phyloP scores from a whole-genome alignment of 2,888 invertebrate genomes.

The Dicroscelio sp. region DNA sequence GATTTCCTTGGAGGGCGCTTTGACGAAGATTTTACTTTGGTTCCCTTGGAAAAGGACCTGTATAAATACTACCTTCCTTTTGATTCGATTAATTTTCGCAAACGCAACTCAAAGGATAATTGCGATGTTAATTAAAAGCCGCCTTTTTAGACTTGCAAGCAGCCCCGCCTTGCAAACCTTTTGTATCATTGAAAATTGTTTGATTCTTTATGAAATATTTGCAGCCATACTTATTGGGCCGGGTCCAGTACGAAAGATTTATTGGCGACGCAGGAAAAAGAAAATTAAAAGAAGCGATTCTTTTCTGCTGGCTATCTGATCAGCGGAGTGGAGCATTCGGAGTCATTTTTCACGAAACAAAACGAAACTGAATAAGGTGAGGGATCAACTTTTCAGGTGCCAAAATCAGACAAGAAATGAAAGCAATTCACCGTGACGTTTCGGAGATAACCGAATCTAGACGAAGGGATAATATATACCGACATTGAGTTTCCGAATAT shows the following conservation, averaged over 20 bases:
- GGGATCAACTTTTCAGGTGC: slow-evolving; percentile 81
- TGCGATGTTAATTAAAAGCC: slow-evolving; percentile 45
- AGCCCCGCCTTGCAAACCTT: too few relatives aligned
- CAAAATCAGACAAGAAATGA: slow-evolving; percentile 88
- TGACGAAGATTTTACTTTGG: slow-evolving; percentile 65
- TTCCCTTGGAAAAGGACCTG: slow-evolving; percentile 51
- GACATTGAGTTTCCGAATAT: slow-evolving; percentile 72
- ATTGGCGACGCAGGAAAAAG: neutral
- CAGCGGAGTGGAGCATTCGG: slow-evolving; percentile 19
- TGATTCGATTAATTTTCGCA: slow-evolving; percentile 52
- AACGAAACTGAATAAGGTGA: neutral
- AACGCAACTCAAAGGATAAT: slow-evolving; percentile 42
- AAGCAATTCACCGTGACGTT: slow-evolving; percentile 85
- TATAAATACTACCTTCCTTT: slow-evolving; percentile 58
- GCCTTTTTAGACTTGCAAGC: too few relatives aligned
- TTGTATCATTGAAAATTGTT: too few relatives aligned
- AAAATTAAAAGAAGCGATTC: slow-evolving; percentile 13
- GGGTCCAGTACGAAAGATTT: neutral
- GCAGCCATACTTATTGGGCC: neutral
- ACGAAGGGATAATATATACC: slow-evolving; percentile 77
- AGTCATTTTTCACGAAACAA: slow-evolving; percentile 40
- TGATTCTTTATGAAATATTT: too few relatives aligned
- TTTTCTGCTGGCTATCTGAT: slow-evolving; percentile 41
- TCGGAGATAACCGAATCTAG: slow-evolving; percentile 82
- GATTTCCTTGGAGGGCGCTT: slow-evolving; percentile 77